Base-by-base conservation (phyloP, 1,140 invertebrate species). In the Rhagoletis zephyria region DNA sequence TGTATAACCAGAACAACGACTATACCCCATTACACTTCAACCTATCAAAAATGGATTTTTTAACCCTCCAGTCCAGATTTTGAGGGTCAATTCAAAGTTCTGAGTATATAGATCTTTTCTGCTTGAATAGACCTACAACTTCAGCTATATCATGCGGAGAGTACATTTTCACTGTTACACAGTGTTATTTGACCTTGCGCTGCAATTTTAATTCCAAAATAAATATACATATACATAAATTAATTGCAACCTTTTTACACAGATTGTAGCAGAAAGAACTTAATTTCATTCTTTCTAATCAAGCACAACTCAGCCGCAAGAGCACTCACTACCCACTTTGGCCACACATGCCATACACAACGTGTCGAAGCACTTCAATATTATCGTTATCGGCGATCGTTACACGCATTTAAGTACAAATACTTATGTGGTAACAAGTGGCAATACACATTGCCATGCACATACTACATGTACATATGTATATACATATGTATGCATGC, bases 301-400 rank as follows among this genome's bases (percentile, higher is more conserved):
- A 81, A 59, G 74, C 74, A n/a, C 74, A 59, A 81, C 19, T 81
- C 48, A 42, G 6, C 48, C 56, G 30, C 45, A 81, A 81, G 74
- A n/a, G 74, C 74, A 81, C 74, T 81, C 56, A 30, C 30, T 30
- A 30, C 30, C 30, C 30, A 30, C 30, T 30, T 30, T 30, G 30
- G 74, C 30, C n/a, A 56, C 51, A 56, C 48, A 81, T 56, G 12
- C 45, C 45, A 77, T 45, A 77, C 70, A 77, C 10, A 30, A 30
- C 10, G 51, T 48, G n/a, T 81, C 74, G n/a, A 51, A 19, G n/a
- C 48, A 56, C 74, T 81, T 59, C 74, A 81, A 81, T 30, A 81
- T 81, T 81, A 56, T 48, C 48, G 74, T 81, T 81, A 56, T 48
- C 48, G 74, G 74, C 74, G 74, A n/a, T 81, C 48, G 56, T 81